Base-by-base conservation (phyloP, 35 echinoderm and acorn worm genomes). In the Hemicentrotus pulcherrimus region DNA sequence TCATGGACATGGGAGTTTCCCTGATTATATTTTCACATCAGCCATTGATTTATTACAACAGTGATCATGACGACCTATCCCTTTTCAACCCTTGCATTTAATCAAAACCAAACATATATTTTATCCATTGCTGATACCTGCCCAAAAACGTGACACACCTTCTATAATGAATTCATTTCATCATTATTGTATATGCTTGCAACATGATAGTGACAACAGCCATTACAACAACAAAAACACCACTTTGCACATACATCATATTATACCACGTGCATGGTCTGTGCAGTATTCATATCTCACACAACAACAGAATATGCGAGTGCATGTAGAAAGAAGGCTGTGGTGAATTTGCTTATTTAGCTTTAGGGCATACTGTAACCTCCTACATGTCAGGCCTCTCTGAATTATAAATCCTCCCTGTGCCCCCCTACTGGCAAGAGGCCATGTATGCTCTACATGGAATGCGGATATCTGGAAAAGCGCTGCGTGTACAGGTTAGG, bases 381-480 rank as follows among this genome's bases (percentile, higher is more conserved):
- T 47, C 91, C 48, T 50, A 22, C 31, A 50, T 58, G 91, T 28
- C 91, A 55, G 48, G 91, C 91, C 91, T 93, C 46, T 31, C 9
- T 58, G 45, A 58, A 33, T 47, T 16, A 93, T 93, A 48, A 93
- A 46, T 47, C 91, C 46, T 31, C 91, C 46, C 22, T 58, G 48
- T 50, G 91, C 91, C 91, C 91, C 91, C 91, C 88, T 58, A 58
- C 91, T 93, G 91, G 91, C 91, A 93, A 16, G 91, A 47, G 91
- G 91, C 91, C 91, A 93, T 93, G 91, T 93, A 46, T 93, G 45
- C 91, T 50, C 91, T 52, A 93, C 91, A 93, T 58, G 91, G 91
- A 93, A 93, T 93, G 91, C 91, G 91, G 91, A 93, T 93, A 93
- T 93, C 91, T 93, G 91, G 91, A 47, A 93, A 93, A 93, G 91